Evolutionary conservation across 2,113 vertebrate species (phyloP), one percentile per base, ranked within the genome.

Genomic region (Ciconia stormi): DNA sequence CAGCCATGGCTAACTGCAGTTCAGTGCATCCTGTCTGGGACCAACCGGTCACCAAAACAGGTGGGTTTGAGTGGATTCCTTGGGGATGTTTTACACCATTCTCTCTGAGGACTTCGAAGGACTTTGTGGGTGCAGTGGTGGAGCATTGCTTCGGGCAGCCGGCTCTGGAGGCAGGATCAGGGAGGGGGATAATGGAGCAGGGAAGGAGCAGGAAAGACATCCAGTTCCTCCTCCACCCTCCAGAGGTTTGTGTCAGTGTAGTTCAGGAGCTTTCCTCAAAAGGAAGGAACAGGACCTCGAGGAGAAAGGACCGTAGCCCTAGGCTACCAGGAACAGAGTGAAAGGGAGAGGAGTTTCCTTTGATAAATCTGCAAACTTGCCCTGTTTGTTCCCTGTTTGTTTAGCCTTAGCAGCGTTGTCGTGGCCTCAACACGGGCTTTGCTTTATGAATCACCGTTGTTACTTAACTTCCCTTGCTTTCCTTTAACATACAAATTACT

Each of bases 31-130:
- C 46, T 6, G 9, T 10, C 7, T 23, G 65, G 36, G 44, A 49
- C 10, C 62, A 17, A 10, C 6, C 1, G 34, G 18, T 22, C 66
- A 3, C 50, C 17, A 1, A 20, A 5, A 5, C 0, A 4, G 56
- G 10, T 47, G 67, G 14, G 16, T 13, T 16, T 2, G 53, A 8
- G 29, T 3, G 58, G n/a, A 2, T 85, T 47, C 36, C 40, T 46
- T 38, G 38, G 38, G 38, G 38, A 9, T 38, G 38, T 38, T 10
- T 13, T 2, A 8, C 40, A 7, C 30, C 4, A 0, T 27, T 66
- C 16, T 40, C 47, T n/a, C 25, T 0, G 7, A 2, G 30, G 62
- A 0, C 3, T 72, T 1, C 4, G 36, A 8, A n/a, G 74, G 71
- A 11, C 6, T 32, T 1, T 5, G 46, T 58, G 88, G 46, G 11